Percentiles rank a stretch among this genome's conserved stretches.
phyloP scores from a whole-genome alignment of 2,797 vertebrate species.

The Gallinago stenura region DNA sequence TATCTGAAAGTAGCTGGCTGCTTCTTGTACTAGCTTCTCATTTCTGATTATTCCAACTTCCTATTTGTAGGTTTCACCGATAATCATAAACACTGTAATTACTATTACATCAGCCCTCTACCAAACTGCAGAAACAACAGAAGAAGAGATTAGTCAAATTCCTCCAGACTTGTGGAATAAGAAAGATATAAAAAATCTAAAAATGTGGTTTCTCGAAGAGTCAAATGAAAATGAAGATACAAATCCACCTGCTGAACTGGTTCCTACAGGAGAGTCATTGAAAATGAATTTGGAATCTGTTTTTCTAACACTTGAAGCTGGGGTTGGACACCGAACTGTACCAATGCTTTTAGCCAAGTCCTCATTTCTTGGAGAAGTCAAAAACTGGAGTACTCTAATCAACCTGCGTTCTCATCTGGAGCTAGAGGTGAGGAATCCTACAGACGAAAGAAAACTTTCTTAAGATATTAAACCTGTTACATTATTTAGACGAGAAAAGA shows the following conservation, averaged over 20 bases:
- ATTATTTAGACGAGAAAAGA: neutral
- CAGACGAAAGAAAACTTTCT: neutral
- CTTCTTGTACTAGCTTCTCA: neutral
- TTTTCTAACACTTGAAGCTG: slow-evolving; percentile 94
- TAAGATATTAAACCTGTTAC: neutral
- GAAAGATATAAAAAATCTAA: slow-evolving; percentile 87
- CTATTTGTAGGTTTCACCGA: slow-evolving; percentile 90
- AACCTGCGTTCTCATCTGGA: slow-evolving; percentile 87
- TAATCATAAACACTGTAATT: slow-evolving; percentile 98
- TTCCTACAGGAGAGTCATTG: slow-evolving; percentile 88
- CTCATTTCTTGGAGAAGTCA: slow-evolving; percentile 89
- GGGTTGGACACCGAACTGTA: slow-evolving; percentile 93
- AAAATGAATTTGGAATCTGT: slow-evolving; percentile 88
- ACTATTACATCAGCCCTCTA: slow-evolving; percentile 93
- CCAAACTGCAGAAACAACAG: slow-evolving; percentile 84
- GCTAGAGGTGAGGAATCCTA: slow-evolving; percentile 76
- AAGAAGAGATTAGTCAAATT: slow-evolving; percentile 84
- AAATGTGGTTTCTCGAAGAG: slow-evolving; percentile 97
- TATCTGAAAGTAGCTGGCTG: neutral
- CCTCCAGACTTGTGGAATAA: slow-evolving; percentile 89
- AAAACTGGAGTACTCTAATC: slow-evolving; percentile 94
- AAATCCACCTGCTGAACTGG: slow-evolving; percentile 75
- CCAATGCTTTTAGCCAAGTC: slow-evolving; percentile 98
- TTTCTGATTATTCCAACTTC: neutral
- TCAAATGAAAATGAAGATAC: slow-evolving; percentile 79